phyloP scores from a whole-genome alignment of 1,140 invertebrate genomes.

The Lerema accius region DNA sequence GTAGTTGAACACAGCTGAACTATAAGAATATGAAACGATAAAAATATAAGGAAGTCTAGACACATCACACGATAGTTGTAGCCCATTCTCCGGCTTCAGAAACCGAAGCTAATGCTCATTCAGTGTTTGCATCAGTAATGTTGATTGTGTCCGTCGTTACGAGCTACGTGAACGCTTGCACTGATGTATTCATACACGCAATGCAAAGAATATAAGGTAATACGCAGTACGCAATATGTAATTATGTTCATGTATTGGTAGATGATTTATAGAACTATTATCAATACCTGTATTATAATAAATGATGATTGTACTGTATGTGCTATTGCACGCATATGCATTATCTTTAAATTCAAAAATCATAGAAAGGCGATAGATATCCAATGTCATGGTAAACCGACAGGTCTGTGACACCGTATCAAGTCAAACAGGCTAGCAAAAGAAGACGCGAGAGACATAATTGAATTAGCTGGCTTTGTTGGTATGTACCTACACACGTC shows the following conservation, averaged over 20 bases:
- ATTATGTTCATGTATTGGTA: slow-evolving; percentile 31
- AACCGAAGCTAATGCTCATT: slow-evolving; percentile 68
- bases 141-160: slow-evolving; percentile 70
- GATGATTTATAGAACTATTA: slow-evolving; percentile 30
- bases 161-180: slow-evolving; percentile 53
- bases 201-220: slow-evolving; percentile 39
- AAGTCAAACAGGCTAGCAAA: too few relatives aligned
- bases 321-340: too few relatives aligned
- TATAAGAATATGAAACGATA: too few relatives aligned
- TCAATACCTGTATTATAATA: slow-evolving; percentile 16
- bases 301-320: background rate
- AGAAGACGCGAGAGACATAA: too few relatives aligned
- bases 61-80: slow-evolving; percentile 42
- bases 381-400: too few relatives aligned
- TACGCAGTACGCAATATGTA: slow-evolving; percentile 31
- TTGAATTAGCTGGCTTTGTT: too few relatives aligned
- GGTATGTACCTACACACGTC: too few relatives aligned
- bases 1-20: too few relatives aligned
- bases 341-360: too few relatives aligned
- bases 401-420: too few relatives aligned
- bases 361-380: too few relatives aligned
- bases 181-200: slow-evolving; percentile 66
- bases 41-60: too few relatives aligned
- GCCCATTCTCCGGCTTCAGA: slow-evolving; percentile 56
- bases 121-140: slow-evolving; percentile 68